Percentiles rank a stretch among this genome's conserved stretches.
Conservation (phyloP, 2,797 vertebrate species). For the Phalloptychus januarius region DNA sequence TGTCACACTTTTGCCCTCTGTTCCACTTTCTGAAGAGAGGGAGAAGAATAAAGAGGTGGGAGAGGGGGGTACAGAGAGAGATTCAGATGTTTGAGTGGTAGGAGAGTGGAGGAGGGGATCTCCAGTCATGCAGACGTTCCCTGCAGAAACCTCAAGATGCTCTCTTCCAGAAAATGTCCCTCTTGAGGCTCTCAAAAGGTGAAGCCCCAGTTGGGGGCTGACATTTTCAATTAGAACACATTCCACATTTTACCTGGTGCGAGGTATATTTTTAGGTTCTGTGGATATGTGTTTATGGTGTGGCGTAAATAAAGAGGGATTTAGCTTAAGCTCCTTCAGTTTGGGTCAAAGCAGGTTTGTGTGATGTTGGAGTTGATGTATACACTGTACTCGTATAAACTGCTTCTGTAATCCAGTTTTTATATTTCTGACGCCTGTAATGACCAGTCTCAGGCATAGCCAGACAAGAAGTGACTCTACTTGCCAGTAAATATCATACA, state of each 20-base stretch:
- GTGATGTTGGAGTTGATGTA: slow-evolving; percentile 51
- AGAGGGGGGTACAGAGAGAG: slow-evolving; percentile 20
- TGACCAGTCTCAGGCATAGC: slow-evolving; percentile 13
- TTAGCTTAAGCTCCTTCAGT: slow-evolving; percentile 43
- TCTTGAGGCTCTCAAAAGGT: slow-evolving; percentile 1
- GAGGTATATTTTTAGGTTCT: slow-evolving; percentile 59
- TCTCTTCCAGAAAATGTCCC: slow-evolving; percentile 5
- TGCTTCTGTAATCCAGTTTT: slow-evolving; percentile 36
- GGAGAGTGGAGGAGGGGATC: slow-evolving; percentile 61
- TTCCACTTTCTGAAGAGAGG: slow-evolving; percentile 61
- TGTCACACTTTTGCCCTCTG: slow-evolving; percentile 69
- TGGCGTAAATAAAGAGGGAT: slow-evolving; percentile 55
- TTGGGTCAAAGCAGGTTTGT: slow-evolving; percentile 62
- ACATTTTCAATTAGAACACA: neutral
- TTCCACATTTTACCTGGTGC: slow-evolving; percentile 41
- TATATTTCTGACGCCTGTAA: slow-evolving; percentile 23
- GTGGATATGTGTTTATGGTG: slow-evolving; percentile 56
- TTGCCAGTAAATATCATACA: slow-evolving; percentile 21
- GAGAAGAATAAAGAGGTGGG: slow-evolving; percentile 19
- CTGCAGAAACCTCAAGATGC: slow-evolving; percentile 42
- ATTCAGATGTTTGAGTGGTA: slow-evolving; percentile 42
- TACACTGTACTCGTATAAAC: slow-evolving; percentile 37
- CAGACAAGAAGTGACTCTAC: slow-evolving; percentile 9
- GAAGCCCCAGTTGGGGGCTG: slow-evolving; percentile 9
- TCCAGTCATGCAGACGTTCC: slow-evolving; percentile 37